A percentile compares a stretch with the other conserved stretches of the same genome.
phyloP scores from a whole-genome alignment of 1,140 invertebrate genomes.

The Trichogramma pretiosum region DNA sequence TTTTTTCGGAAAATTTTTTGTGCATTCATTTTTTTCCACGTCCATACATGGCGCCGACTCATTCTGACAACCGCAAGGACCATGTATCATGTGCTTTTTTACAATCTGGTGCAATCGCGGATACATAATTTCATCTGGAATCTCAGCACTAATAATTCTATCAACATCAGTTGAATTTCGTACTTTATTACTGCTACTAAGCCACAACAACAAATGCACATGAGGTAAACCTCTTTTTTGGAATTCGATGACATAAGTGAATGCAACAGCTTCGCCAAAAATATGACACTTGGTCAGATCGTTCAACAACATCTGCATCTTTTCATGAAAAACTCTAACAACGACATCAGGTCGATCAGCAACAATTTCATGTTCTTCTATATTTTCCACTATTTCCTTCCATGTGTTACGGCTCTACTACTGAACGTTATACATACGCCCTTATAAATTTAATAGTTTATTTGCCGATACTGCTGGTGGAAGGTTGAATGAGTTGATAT shows the following conservation, averaged over 20 bases:
- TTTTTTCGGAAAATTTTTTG: conserved; percentile 33
- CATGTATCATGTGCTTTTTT: conserved; percentile 37
- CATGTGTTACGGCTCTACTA: no score
- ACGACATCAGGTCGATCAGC: conserved; percentile 35
- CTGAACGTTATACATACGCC: no score
- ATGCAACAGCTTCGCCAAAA: conserved; percentile 1
- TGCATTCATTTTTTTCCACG: conserved; percentile 29
- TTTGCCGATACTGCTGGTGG: no score
- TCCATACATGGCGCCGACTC: no score
- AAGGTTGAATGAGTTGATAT: no score
- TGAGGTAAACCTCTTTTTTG: conserved; percentile 6
- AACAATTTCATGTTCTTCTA: conserved; percentile 25
- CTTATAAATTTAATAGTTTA: no score
- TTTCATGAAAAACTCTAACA: conserved; percentile 36
- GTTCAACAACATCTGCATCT: conserved; percentile 30
- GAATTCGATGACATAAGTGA: conserved; percentile 10
- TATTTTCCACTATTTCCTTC: conserved; percentile 35
- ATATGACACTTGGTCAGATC: conserved; percentile 16
- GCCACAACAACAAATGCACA: conserved; percentile 5
- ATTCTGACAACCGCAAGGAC: conserved; percentile 32
- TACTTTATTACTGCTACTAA: conserved; percentile 2
- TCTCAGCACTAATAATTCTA: conserved; percentile 36
- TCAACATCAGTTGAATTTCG: conserved; percentile 1
- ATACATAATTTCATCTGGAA: conserved; percentile 41
- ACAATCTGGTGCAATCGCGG: conserved; percentile 30